phyloP scores from a whole-genome alignment of 2,113 vertebrate species.

The Alosa alosa region DNA sequence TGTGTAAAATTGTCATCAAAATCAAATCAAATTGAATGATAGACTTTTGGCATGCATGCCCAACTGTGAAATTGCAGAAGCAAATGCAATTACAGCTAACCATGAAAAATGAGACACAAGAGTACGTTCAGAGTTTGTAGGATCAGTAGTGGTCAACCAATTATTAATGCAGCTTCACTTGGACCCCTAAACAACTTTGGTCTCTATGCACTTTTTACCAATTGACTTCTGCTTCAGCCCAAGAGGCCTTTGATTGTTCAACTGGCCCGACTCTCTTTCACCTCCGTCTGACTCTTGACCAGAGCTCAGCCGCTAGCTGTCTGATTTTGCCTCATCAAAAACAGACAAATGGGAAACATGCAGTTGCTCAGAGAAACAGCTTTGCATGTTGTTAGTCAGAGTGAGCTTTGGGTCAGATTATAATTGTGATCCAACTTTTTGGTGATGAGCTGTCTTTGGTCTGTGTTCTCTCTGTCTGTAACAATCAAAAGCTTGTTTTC shows the following conservation, averaged over 20 bases:
- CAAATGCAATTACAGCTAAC: not conserved
- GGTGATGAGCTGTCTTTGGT: not conserved
- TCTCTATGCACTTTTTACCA: too few species aligned
- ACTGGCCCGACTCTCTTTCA: not conserved
- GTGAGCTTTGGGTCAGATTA: constrained; percentile 6
- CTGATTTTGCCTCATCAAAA: constrained; percentile 30
- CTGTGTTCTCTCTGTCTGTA: not conserved
- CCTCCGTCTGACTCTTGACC: not conserved
- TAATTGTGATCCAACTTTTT: constrained; percentile 28
- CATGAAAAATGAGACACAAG: not conserved
- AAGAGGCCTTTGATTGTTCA: not conserved
- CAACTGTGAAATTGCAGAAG: not conserved
- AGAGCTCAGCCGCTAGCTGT: not conserved
- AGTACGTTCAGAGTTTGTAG: too few species aligned
- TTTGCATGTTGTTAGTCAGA: not conserved
- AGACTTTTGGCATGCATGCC: not conserved
- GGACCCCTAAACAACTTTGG: too few species aligned
- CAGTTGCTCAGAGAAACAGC: constrained; percentile 3
- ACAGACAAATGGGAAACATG: constrained; percentile 11
- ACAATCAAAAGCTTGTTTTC: not conserved
- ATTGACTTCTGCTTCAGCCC: too few species aligned
- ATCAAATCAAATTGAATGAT: not conserved
- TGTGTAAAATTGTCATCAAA: not conserved
- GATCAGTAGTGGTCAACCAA: too few species aligned
- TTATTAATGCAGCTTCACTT: not conserved